Conservation (phyloP, 2,888 invertebrate genomes). For the Pimpla rufipes region DNA sequence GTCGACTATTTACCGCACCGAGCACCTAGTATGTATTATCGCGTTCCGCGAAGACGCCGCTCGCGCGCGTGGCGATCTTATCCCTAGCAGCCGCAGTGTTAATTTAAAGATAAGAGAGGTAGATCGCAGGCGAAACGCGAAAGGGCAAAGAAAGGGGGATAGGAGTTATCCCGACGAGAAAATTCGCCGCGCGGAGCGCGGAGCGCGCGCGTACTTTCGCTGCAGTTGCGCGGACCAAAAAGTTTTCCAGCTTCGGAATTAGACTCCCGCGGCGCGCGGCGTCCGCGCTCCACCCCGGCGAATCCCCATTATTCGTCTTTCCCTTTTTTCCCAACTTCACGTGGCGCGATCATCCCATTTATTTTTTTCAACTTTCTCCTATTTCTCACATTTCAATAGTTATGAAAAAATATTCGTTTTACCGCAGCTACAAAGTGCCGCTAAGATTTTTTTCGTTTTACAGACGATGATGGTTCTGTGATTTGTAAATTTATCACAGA, state of each 20-base stretch:
- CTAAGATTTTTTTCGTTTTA: not conserved
- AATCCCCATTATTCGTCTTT: slow-evolving; percentile 72
- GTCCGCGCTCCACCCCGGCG: slow-evolving; percentile 65
- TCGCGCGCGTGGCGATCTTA: slow-evolving; percentile 40
- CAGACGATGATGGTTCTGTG: too few relatives aligned
- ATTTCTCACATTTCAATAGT: slow-evolving; percentile 1
- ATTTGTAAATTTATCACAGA: not conserved
- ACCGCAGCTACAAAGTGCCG: not conserved
- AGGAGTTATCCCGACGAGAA: slow-evolving; percentile 65
- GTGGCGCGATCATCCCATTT: slow-evolving; percentile 31
- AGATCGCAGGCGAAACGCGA: slow-evolving; percentile 57
- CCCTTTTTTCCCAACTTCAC: slow-evolving; percentile 60
- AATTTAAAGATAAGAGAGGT: slow-evolving; percentile 72
- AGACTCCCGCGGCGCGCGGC: slow-evolving; percentile 52
- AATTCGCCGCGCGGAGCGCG: slow-evolving; percentile 49
- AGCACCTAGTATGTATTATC: slow-evolving; percentile 47
- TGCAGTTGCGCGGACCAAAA: slow-evolving; percentile 59
- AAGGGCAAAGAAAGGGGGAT: slow-evolving; percentile 40
- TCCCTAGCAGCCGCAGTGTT: slow-evolving; percentile 63
- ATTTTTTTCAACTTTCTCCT: not conserved
- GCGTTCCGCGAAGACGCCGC: slow-evolving; percentile 51
- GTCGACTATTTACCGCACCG: slow-evolving; percentile 51
- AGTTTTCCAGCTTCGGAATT: slow-evolving; percentile 61
- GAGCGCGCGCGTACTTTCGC: slow-evolving; percentile 59
- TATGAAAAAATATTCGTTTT: not conserved